phyloP scores from a whole-genome alignment of 1,140 invertebrate genomes.

The Caerostris darwini region DNA sequence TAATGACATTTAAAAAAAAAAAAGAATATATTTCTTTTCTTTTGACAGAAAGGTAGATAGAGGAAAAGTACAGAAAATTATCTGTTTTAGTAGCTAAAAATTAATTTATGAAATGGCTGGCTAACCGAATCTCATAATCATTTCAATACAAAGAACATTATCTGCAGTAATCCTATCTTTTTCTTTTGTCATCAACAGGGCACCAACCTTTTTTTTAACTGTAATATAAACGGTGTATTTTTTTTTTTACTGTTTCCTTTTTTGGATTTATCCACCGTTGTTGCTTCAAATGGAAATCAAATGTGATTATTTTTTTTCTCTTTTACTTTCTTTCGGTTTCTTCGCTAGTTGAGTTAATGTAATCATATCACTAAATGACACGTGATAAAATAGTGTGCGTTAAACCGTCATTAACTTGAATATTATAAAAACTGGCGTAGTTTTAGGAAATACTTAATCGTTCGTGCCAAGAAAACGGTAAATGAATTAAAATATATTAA shows the following conservation, averaged over 20 bases:
- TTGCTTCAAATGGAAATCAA: slow-evolving; percentile 50
- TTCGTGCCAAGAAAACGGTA: slow-evolving; percentile 10
- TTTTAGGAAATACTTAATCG: slow-evolving; percentile 42
- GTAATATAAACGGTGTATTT: background rate
- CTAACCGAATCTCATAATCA: background rate
- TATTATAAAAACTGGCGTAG: slow-evolving; percentile 17
- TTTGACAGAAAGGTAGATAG: background rate
- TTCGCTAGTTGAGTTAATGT: slow-evolving; percentile 18
- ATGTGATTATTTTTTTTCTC: background rate
- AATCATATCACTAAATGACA: slow-evolving; percentile 69
- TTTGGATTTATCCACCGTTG: background rate
- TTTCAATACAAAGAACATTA: background rate
- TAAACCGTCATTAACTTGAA: slow-evolving; percentile 50
- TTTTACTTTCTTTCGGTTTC: background rate
- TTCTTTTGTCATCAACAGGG: slow-evolving; percentile 12
- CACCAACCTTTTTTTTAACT: background rate
- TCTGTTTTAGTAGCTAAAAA: background rate
- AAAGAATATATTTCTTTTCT: background rate
- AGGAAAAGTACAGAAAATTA: background rate
- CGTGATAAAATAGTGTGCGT: slow-evolving; percentile 56
- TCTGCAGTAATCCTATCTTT: background rate
- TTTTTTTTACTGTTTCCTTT: background rate
- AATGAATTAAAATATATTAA: background rate
- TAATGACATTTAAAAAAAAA: too few relatives aligned
- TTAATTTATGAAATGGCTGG: slow-evolving; percentile 1